Evolutionary conservation across 1,140 invertebrate species (phyloP), one percentile per base, ranked within the genome.

Genomic region (Formica selysi): DNA sequence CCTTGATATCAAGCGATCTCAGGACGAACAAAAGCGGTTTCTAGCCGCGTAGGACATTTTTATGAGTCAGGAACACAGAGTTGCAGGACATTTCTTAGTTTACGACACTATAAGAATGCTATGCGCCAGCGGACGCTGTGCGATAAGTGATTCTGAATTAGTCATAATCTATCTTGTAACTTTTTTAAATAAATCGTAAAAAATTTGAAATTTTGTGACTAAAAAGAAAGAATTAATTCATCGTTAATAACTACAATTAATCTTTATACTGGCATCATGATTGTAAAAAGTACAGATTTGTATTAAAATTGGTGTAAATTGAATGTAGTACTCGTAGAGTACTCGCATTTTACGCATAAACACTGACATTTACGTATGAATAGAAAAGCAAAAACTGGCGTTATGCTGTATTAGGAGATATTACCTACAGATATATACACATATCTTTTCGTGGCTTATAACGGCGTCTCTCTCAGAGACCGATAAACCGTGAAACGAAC

Each of bases 1-100:
- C 44, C 64, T 79, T 44, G 71, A 67, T 78, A 90, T 88, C 83
- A 79, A 83, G 85, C 70, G 89, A 90, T 90, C 87, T 64, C 13
- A 13, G 68, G 51, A 85, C 19, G 64, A 29, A 87, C 71, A 87
- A 87, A 87, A 73, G 70, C 22, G 71, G 48, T 41, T 41, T 59
- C 73, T 71, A 57, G 71, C 41, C 29, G 26, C 29, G 67, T 67
- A 19, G 44, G 5, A 22, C 29, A 32, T 13, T 73, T 83, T 83
- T 61, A 81, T 16, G 48, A 71, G 48, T 26, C 36, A 16, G 36
- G 19, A 57, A 71, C 26, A n/a, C 41, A 36, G 29, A 68, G 41
- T 41, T 16, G 41, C 29, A 2, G 11, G 16, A 13, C 19, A 41
- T 36, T 41, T 62, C 38, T 57, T 71, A 16, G 51, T 57, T 67